Conservation (phyloP, 2,113 vertebrate species). For the Tragelaphus imberbis region DNA sequence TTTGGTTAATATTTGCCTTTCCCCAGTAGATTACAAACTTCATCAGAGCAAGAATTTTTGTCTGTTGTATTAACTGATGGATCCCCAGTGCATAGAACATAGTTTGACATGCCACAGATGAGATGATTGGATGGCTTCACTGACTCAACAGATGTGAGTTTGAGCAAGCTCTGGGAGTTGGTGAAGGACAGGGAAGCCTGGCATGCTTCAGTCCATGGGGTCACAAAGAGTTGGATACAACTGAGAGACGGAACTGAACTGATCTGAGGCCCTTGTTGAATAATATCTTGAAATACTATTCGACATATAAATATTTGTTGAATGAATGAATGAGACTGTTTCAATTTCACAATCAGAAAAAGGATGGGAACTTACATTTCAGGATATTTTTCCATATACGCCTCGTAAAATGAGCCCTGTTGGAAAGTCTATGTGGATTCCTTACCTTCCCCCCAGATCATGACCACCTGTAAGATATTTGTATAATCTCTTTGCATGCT, state of each 20-base stretch:
- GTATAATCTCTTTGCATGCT: not conserved
- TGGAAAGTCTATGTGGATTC: not conserved
- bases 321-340: not conserved
- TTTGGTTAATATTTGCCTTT: not conserved
- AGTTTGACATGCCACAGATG: not conserved
- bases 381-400: not conserved
- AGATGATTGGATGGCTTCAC: not conserved
- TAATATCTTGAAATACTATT: not conserved
- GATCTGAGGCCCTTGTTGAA: not conserved
- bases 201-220: not conserved
- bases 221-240: not conserved
- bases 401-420: not conserved
- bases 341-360: not conserved
- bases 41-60: not conserved
- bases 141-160: not conserved
- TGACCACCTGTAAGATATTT: not conserved
- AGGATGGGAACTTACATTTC: not conserved
- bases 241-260: not conserved
- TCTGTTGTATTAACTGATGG: not conserved
- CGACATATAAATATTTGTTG: not conserved
- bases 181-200: not conserved
- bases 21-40: not conserved
- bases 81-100: not conserved
- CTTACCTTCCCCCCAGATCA: not conserved
- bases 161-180: not conserved